Conservation (phyloP, 64 coral and sea anemone genomes). For the Actinia equina region DNA sequence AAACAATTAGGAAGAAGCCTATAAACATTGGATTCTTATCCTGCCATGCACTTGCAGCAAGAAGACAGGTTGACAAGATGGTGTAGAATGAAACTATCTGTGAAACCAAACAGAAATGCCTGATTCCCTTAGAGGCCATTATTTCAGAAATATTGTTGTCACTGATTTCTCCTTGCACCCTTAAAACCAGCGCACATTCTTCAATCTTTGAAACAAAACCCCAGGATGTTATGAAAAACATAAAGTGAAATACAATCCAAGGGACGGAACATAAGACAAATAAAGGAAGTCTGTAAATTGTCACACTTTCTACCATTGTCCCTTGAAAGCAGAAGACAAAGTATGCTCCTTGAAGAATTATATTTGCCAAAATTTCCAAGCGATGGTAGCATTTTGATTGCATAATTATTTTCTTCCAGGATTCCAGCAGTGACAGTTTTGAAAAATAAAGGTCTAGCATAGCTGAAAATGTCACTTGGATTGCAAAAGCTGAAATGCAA, state of each 20-base stretch:
- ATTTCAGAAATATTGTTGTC: slow-evolving; percentile 85
- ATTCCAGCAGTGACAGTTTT: slow-evolving; percentile 80
- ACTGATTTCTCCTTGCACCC: slow-evolving; percentile 55
- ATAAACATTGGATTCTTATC: slow-evolving; percentile 68
- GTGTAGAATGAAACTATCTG: slow-evolving; percentile 83
- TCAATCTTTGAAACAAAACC: slow-evolving; percentile 93
- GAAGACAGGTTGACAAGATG: slow-evolving; percentile 55
- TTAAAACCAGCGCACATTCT: slow-evolving; percentile 75
- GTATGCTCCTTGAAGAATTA: slow-evolving; percentile 43
- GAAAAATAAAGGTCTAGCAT: slow-evolving; percentile 94
- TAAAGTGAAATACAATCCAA: slow-evolving; percentile 85
- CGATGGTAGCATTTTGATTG: slow-evolving; percentile 68
- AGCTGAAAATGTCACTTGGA: slow-evolving; percentile 73
- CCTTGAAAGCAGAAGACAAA: slow-evolving; percentile 61
- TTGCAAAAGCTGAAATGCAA: slow-evolving; percentile 67
- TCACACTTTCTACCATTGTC: slow-evolving; percentile 36
- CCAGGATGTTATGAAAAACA: slow-evolving; percentile 91
- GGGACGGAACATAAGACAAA: slow-evolving; percentile 67
- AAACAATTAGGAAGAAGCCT: slow-evolving; percentile 62
- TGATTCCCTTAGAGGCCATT: slow-evolving; percentile 80
- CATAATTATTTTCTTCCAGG: slow-evolving; percentile 87
- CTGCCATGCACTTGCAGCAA: slow-evolving; percentile 73
- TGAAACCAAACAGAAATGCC: slow-evolving; percentile 92
- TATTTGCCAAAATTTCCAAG: slow-evolving; percentile 49
- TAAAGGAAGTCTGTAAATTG: slow-evolving; percentile 67